Base-by-base conservation (phyloP, 2,113 vertebrate species). In the Vicugna pacos region DNA sequence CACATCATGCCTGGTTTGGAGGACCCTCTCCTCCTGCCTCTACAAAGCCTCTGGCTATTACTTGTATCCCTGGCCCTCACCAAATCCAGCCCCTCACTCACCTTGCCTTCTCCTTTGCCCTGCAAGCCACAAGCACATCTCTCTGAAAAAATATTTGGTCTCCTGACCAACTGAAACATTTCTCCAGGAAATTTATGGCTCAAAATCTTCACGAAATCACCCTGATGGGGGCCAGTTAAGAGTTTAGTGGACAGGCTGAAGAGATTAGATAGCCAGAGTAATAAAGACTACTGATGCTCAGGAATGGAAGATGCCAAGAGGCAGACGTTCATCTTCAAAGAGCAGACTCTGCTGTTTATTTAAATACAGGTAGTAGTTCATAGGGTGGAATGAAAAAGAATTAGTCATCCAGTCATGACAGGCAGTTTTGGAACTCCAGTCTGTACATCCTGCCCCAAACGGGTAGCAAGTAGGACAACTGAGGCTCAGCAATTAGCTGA, bases 131-230 rank as follows among this genome's bases (percentile, higher is more conserved):
- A 97, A 87, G 94, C 98, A 48, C 95, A 98, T 24, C 95, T 96
- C 32, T 98, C 98, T 17, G 99, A 99, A 96, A 99, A 99, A 46
- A 99, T 99, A 42, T 96, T 98, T 99, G 32, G 99, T 99, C 1
- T 99, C 99, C 0, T 98, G 99, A n/a, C 99, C 99, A 0, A 99
- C 99, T 2, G 99, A 99, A 98, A 99, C 99, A 0, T 99, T 99
- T 91, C 98, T 99, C 92, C 99, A 99, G 96, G 99, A 99, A 60
- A 98, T 99, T 94, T 99, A 99, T 3, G 99, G 99, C 50, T 97
- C 99, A 4, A 99, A 99, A 90, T 89, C 98, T 8, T 98, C 98
- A 42, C 98, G 98, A 4, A 98, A 96, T 0, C 54, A 96, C 35
- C 97, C 98, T 0, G 98, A 99, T 1, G 60, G 98, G 1, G 98